Evolutionary conservation across 2,797 vertebrate species (phyloP), one percentile per base, ranked within the genome.

Genomic region (Sitta carolinensis): DNA sequence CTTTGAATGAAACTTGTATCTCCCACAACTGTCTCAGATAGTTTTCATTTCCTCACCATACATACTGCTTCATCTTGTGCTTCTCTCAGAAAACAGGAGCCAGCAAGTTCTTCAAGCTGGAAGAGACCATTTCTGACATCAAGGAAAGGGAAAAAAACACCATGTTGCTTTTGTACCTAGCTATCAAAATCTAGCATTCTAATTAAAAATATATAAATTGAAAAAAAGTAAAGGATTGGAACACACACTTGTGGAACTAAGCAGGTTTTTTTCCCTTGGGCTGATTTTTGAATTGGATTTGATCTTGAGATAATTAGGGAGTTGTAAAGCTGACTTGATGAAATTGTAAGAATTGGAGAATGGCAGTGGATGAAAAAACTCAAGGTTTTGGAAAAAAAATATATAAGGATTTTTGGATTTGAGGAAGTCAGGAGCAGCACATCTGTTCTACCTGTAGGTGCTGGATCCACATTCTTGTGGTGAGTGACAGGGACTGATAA

Each of bases 61-160:
- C 18, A 26, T 89, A 91, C 43, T 42, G 93, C 43, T 51, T 97
- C 58, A 51, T 94, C 84, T 69, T 93, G 89, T 67, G 51, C 83
- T 70, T 95, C 72, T 77, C 70, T 94, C 55, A 93, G 68, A 93
- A 96, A 97, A 85, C 42, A 96, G 38, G 82, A 95, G 78, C n/a
- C 84, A 94, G 47, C 54, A 89, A 94, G 48, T 21, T 89, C 30
- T 91, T 93, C 76, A 80, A 72, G 48, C 25, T 83, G 52, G 23
- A 34, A 67, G 17, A 43, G 2, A 52, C 18, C 84, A 78, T 42
- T 87, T 91, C 43, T 66, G 27, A 72, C 40, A 52, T 67, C 42
- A 89, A 84, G 38, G 59, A 73, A 86, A 87, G 13, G n/a, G 47
- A 77, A 80, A 22, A 77, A 79, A 69, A 48, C 5, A 47, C 25